Conservation (phyloP, 1,140 invertebrate genomes). For the Drosophila subobscura region DNA sequence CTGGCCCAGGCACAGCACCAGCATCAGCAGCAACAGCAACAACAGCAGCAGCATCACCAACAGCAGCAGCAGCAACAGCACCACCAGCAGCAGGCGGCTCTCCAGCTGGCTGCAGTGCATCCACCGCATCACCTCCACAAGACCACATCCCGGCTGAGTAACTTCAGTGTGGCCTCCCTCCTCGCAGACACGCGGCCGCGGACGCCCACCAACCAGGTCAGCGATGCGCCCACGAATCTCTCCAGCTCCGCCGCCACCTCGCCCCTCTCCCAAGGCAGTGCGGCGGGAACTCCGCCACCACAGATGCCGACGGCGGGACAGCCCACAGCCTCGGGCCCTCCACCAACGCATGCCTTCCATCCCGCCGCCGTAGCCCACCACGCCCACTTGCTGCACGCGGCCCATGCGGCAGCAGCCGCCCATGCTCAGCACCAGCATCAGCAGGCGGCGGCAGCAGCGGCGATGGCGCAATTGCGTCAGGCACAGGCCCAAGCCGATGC, state of each 20-base stretch:
- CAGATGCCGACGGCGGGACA: conserved; percentile 12
- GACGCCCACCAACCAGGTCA: conserved; percentile 58
- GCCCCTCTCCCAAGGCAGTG: conserved; percentile 68
- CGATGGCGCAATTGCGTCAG: conserved; percentile 54
- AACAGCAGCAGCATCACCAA: conserved; percentile 77
- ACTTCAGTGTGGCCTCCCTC: conserved; percentile 88
- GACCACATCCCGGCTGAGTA: conserved; percentile 85
- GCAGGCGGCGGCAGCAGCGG: conserved; percentile 54
- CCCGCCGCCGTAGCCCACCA: conserved; percentile 78
- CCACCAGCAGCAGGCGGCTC: conserved; percentile 61
- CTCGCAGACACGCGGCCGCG: conserved; percentile 87
- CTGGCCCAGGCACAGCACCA: conserved; percentile 70
- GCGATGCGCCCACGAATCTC: conserved; percentile 82
- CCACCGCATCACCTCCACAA: conserved; percentile 82
- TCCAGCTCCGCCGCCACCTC: conserved; percentile 72
- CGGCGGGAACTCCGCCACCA: conserved; percentile 65
- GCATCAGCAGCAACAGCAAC: conserved; percentile 79
- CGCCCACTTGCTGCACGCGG: conserved; percentile 75
- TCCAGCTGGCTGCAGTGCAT: conserved; percentile 69
- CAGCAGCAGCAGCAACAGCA: conserved; percentile 60
- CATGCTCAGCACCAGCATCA: conserved; percentile 76
- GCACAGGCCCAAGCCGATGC: conserved; percentile 49
- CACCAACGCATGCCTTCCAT: conserved; percentile 66
- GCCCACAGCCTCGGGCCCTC: conserved; percentile 21
- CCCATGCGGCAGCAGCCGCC: conserved; percentile 70